Base-by-base conservation (phyloP, 2,113 vertebrate genomes). In the Barbus barbus region DNA sequence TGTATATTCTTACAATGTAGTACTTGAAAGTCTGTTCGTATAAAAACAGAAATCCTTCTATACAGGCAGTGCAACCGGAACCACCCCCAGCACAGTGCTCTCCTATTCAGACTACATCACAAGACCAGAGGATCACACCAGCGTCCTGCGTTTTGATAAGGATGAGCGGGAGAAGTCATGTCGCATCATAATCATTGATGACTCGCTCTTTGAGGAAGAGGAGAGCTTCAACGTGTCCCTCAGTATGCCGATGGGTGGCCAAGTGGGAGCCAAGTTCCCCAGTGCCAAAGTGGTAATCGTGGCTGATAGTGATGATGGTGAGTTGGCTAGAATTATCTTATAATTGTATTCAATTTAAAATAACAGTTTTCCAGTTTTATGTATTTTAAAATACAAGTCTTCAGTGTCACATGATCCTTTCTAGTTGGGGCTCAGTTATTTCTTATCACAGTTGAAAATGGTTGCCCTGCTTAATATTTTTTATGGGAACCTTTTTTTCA, bases 51-150 rank as follows among this genome's bases (percentile, higher is more conserved):
- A 24, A 61, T 61, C 6, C 16, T 82, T 24, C 85, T 56, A 73
- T 26, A 83, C 82, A 97, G 96, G 88, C 83, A 93, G 93, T 76
- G 96, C 96, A 79, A 93, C 91, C 0, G 95, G 96, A 65, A 95
- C 95, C 36, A 89, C 94, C 79, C 95, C 95, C 69, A 94, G 93
- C 88, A 90, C 92, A 0, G 93, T 92, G 20, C 92, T 95, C 63
- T 94, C 95, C 46, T 96, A 95, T 86, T 96, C 95, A 9, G 96
- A 97, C 87, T 97, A 95, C 74, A 93, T 97, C 91, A 96, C 95
- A n/a, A 87, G 90, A 2, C 92, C 95, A 0, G 93, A 96, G 86
- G 96, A 96, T 89, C 95, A 95, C 87, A 95, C 90, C 84, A 96
- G 95, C 38, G 84, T 95, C 73, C 91, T 96, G 90, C 94, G 88